Percentiles rank a stretch among this genome's conserved stretches.
Conservation (phyloP, 2,888 invertebrate genomes). For the Acronicta aceris region DNA sequence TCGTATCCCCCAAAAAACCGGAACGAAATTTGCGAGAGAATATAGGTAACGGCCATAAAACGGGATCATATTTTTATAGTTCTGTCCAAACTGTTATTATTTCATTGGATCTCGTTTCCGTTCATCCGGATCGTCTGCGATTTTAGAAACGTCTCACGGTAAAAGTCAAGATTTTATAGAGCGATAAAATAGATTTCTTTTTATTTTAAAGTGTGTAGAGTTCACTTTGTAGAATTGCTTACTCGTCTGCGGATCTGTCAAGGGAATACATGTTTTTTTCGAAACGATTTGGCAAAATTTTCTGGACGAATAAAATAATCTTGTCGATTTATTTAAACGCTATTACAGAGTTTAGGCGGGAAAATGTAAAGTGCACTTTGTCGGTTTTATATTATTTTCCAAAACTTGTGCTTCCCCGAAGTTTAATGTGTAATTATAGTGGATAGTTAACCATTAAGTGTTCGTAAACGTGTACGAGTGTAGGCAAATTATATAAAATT, state of each 20-base stretch:
- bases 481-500: too few relatives aligned
- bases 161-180: conserved; percentile 15
- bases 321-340: too few relatives aligned
- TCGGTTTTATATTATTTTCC: too few relatives aligned
- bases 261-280: neutral
- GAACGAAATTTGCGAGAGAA: conserved; percentile 4
- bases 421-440: too few relatives aligned
- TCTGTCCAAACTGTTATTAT: conserved; percentile 23
- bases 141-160: conserved; percentile 1
- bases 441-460: too few relatives aligned
- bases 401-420: too few relatives aligned
- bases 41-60: conserved; percentile 24
- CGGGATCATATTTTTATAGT: conserved; percentile 32
- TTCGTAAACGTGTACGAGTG: too few relatives aligned
- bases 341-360: too few relatives aligned
- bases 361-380: too few relatives aligned
- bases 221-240: conserved; percentile 4
- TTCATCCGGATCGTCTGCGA: conserved; percentile 2
- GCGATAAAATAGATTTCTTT: conserved; percentile 8
- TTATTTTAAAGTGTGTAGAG: conserved; percentile 13
- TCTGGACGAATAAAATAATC: too few relatives aligned
- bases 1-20: neutral
- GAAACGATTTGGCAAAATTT: neutral
- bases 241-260: neutral
- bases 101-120: conserved; percentile 10